phyloP scores from a whole-genome alignment of 2,113 vertebrate species.

The Hippotragus niger region DNA sequence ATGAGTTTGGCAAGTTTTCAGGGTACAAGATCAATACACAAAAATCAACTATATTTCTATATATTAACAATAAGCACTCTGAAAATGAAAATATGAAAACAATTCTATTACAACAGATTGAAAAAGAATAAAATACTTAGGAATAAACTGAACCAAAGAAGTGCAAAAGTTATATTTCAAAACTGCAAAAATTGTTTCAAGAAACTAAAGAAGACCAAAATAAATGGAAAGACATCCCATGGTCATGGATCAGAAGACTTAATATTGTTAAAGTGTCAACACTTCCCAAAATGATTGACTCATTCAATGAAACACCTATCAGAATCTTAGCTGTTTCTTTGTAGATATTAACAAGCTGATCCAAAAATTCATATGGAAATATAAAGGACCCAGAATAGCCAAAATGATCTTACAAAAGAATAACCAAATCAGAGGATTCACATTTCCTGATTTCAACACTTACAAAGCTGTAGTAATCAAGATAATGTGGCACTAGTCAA shows the following conservation, averaged over 20 bases:
- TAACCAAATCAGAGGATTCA: background rate
- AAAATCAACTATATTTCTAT: background rate
- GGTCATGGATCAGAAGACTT: background rate
- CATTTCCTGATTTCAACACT: background rate
- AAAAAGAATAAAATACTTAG: background rate
- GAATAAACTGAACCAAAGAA: background rate
- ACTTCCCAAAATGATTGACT: background rate
- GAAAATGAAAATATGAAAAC: background rate
- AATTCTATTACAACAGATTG: background rate
- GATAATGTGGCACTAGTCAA: background rate
- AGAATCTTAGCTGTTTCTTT: background rate
- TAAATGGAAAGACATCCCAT: background rate
- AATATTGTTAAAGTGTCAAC: background rate
- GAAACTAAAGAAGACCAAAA: background rate
- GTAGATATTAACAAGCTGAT: background rate
- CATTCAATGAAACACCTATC: background rate
- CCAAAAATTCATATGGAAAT: background rate
- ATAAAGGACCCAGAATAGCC: background rate
- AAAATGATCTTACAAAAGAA: background rate
- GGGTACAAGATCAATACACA: background rate
- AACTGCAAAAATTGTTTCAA: background rate
- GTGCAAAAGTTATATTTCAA: background rate
- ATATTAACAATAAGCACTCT: background rate
- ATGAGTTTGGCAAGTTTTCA: background rate
- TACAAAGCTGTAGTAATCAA: background rate